phyloP scores from a whole-genome alignment of 2,113 vertebrate species.

The Chelonoidis abingdonii region DNA sequence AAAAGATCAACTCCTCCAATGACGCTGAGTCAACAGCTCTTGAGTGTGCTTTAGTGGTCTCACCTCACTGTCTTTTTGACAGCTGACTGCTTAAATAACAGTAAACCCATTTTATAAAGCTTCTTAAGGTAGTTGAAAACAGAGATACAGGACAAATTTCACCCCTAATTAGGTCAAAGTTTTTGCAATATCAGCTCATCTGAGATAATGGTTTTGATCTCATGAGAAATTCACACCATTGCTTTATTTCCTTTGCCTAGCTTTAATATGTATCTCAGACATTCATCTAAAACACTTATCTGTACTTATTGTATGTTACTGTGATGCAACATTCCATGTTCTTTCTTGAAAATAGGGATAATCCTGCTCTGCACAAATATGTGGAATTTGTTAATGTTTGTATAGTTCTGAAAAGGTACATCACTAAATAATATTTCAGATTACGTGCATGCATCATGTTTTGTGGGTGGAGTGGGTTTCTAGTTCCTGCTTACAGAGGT shows the following conservation, averaged over 20 bases:
- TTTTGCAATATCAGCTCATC: neutral
- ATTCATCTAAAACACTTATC: neutral
- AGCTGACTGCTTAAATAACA: neutral
- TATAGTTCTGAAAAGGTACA: neutral
- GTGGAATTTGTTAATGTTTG: neutral
- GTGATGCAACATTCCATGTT: neutral
- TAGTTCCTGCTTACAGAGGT: neutral
- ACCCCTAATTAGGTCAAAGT: neutral
- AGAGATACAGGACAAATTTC: neutral
- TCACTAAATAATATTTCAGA: neutral
- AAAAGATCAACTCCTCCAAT: neutral
- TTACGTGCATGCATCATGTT: neutral
- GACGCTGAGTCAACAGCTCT: neutral
- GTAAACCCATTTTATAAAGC: neutral
- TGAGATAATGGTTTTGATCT: neutral
- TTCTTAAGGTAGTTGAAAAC: neutral
- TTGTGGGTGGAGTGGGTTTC: neutral
- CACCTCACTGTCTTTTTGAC: neutral
- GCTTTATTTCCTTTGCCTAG: neutral
- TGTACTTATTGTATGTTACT: neutral
- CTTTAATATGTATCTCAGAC: neutral
- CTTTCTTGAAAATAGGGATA: neutral
- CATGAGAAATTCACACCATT: neutral
- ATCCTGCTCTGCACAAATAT: neutral
- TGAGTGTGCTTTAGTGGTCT: neutral